Conservation (phyloP, 1,140 invertebrate species). For the Drosophila bocqueti region DNA sequence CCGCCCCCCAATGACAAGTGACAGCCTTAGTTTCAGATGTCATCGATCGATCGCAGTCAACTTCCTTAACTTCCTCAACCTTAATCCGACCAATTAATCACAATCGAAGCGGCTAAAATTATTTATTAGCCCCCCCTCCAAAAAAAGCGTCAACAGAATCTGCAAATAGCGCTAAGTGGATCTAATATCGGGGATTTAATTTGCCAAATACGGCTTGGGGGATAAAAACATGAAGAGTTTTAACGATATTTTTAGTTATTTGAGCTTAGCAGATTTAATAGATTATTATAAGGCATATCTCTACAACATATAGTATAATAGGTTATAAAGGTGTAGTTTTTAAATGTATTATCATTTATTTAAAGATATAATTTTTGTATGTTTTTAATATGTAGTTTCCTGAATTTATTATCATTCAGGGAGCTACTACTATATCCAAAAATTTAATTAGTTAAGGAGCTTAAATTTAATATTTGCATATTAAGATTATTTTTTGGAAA, state of each 20-base stretch:
- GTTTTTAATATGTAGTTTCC: not conserved
- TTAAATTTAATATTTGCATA: no score
- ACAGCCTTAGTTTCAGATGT: constrained; percentile 39
- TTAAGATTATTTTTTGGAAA: no score
- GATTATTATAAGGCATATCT: not conserved
- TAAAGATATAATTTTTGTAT: no score
- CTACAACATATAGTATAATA: not conserved
- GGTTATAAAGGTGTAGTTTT: not conserved
- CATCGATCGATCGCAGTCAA: constrained; percentile 14
- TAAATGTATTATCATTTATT: not conserved
- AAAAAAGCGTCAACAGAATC: constrained; percentile 15
- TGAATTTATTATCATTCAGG: not conserved
- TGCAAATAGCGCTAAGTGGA: constrained; percentile 27
- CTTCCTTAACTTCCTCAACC: constrained; percentile 31
- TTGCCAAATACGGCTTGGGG: constrained; percentile 17
- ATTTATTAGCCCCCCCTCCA: not conserved
- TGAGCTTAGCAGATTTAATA: not conserved
- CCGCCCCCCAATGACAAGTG: constrained; percentile 43
- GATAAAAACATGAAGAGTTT: constrained; percentile 10
- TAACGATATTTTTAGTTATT: not conserved
- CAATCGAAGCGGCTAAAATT: constrained; percentile 1
- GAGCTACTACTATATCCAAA: no score
- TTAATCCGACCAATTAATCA: constrained; percentile 40
- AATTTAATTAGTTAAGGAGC: not conserved
- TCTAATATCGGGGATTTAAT: constrained; percentile 9